A percentile compares a stretch with the other conserved stretches of the same genome.
phyloP scores from a whole-genome alignment of 64 coral and sea anemone genomes.

The Trachythela sp. region DNA sequence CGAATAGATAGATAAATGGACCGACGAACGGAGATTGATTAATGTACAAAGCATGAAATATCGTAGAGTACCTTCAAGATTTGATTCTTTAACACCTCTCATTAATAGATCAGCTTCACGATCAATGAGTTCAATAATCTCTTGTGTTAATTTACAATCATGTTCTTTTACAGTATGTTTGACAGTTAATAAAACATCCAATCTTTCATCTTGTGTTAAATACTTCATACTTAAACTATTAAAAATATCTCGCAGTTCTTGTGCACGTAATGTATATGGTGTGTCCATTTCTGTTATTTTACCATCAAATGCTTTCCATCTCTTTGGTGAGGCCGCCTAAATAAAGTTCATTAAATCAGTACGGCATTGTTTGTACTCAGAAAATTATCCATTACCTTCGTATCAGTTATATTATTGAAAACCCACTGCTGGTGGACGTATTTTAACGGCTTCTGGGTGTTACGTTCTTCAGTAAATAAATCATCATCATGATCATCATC shows the following conservation, averaged over 20 bases:
- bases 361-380: neutral
- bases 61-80: slow-evolving; percentile 73
- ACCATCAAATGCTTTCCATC: slow-evolving; percentile 91
- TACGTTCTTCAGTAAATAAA: too few relatives aligned
- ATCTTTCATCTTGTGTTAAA: slow-evolving; percentile 85
- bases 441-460: too few relatives aligned
- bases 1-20: too few relatives aligned
- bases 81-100: slow-evolving; percentile 96
- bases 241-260: slow-evolving; percentile 92
- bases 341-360: neutral
- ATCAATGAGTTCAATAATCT: slow-evolving; percentile 94
- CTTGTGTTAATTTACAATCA: slow-evolving; percentile 97
- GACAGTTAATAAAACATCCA: slow-evolving; percentile 82
- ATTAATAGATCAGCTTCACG: slow-evolving; percentile 92
- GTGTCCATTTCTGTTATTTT: slow-evolving; percentile 99
- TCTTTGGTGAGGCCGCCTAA: slow-evolving; percentile 90
- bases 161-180: slow-evolving; percentile 98
- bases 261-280: slow-evolving; percentile 83
- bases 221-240: slow-evolving; percentile 96
- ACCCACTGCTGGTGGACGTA: too few relatives aligned
- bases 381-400: neutral
- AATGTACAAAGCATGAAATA: neutral
- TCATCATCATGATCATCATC: too few relatives aligned
- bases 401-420: too few relatives aligned
- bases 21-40: neutral